Percentiles rank a stretch among this genome's conserved stretches.
Conservation (phyloP, 2,113 vertebrate genomes). For the Daboia siamensis region DNA sequence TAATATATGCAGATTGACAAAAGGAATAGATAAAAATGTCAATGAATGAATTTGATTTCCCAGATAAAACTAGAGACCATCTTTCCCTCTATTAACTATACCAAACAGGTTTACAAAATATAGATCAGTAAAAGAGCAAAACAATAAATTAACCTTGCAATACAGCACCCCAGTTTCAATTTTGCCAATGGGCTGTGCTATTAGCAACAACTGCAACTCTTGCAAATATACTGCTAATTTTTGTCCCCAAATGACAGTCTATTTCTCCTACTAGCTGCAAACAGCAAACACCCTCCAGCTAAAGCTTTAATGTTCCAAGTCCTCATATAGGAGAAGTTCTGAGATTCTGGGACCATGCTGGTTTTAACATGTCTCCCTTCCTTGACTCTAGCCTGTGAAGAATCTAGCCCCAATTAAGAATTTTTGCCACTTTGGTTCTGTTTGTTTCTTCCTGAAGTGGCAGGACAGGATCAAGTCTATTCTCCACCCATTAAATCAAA, state of each 20-base stretch:
- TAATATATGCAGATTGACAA: not conserved
- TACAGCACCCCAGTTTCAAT: not conserved
- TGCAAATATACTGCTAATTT: not conserved
- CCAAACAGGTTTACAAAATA: not conserved
- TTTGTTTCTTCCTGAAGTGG: not conserved
- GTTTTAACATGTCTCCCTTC: not conserved
- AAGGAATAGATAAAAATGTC: not conserved
- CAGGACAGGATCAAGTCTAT: not conserved
- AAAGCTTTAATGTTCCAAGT: not conserved
- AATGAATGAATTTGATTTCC: not conserved
- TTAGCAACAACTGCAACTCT: not conserved
- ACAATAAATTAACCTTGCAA: conserved; percentile 8
- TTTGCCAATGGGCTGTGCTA: not conserved
- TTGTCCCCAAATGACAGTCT: not conserved
- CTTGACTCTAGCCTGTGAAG: not conserved
- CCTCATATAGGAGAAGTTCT: not conserved
- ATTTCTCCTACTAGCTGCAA: not conserved
- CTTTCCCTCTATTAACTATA: not conserved
- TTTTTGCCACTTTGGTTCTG: not conserved
- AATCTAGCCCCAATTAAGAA: not conserved
- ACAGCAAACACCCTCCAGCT: not conserved
- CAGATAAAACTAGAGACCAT: not conserved
- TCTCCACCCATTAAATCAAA: too few relatives aligned
- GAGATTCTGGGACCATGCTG: not conserved
- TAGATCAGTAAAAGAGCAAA: not conserved